Conservation (phyloP, 1,140 invertebrate species). For the Drosophila nebulosa region DNA sequence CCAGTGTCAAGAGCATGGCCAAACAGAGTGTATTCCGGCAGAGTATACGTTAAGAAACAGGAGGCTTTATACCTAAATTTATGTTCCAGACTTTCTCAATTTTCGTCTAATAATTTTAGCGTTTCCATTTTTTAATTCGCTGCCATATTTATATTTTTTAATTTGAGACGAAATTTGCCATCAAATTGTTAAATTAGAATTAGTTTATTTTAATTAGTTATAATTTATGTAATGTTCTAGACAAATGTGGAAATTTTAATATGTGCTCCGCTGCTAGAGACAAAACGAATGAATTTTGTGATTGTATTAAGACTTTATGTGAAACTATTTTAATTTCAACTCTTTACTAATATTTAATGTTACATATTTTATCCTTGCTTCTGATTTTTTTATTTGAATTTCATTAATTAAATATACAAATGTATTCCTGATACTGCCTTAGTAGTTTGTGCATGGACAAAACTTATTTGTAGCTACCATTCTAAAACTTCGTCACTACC, state of each 20-base stretch:
- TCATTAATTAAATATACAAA: too few species aligned
- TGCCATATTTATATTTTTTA: background rate
- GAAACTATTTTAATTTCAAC: background rate
- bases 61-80: background rate
- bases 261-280: background rate
- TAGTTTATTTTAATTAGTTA: background rate
- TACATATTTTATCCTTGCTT: background rate
- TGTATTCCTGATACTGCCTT: too few species aligned
- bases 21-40: slow-evolving; percentile 87
- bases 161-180: background rate
- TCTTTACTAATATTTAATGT: background rate
- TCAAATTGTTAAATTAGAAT: background rate
- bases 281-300: background rate
- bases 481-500: too few species aligned
- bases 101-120: slow-evolving; percentile 7
- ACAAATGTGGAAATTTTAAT: background rate
- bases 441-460: too few species aligned
- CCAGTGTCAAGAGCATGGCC: slow-evolving; percentile 83
- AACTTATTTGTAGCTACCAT: too few species aligned
- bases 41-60: slow-evolving; percentile 83
- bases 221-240: background rate
- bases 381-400: too few species aligned
- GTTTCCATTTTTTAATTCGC: background rate
- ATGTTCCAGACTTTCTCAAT: background rate
- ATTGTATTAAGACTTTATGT: background rate